Evolutionary conservation across 2,888 invertebrate species (phyloP), one percentile per base, ranked within the genome.

Genomic region (Drosophila hamatofila): DNA sequence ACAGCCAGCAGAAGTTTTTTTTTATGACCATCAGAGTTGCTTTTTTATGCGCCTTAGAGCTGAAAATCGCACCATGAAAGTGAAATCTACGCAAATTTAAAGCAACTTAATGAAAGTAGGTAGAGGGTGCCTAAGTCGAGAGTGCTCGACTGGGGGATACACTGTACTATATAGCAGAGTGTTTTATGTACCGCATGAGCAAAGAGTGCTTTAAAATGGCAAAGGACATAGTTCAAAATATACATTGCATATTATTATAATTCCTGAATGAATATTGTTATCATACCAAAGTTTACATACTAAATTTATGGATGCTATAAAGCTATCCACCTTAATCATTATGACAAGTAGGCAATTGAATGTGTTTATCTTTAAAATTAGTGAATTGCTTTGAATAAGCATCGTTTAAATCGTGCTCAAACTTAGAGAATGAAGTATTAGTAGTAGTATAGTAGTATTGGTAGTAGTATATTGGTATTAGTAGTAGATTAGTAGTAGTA

Each of bases 31-130:
- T 33, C 65, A 65, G 65, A 52, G 69, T 72, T 63, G 49, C 25
- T 60, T 72, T 72, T 85, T 80, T 68, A 81, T 68, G 68, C 59
- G 56, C 64, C 72, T 72, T 72, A 71, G 75, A 81, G 78, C 81
- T 72, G 46, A 60, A 62, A 75, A 71, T 67, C 60, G 55, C 63
- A 66, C 68, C 72, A 75, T 78, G 74, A 86, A 83, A 80, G 37
- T 72, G 56, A 39, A 41, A 66, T 68, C 60, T 63, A 57, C 60
- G 74, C 60, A 54, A 69, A 59, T 65, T 63, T 49, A 70, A 56
- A 16, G 42, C 59, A 48, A 27, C 56, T 70, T 79, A 76, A 82
- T 81, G 79, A 51, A 70, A 44, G 48, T 66, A 76, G 71, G 72
- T 70, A 74, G 48, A 27, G 25, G 14, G 18, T 23, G 16, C 54